Evolutionary conservation across 2,113 vertebrate genomes (phyloP).

Genomic region (Probosciger aterrimus): DNA sequence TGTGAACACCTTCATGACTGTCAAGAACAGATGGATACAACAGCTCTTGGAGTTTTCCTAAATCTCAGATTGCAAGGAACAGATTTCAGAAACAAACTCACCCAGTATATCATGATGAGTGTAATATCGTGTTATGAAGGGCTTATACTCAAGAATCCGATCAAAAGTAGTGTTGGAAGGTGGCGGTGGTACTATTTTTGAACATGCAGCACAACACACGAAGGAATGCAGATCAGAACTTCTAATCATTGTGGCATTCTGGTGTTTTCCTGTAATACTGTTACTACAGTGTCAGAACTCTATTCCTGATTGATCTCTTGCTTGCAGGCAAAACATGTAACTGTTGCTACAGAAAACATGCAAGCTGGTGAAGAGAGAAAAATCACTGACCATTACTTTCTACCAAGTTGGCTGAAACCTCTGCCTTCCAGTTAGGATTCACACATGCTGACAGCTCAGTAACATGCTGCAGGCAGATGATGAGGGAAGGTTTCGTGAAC

Average conservation of each 20-base stretch:
- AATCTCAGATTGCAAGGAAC: neutral
- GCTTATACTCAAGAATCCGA: slow-evolving; percentile 61
- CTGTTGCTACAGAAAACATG: neutral
- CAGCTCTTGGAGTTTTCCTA: neutral
- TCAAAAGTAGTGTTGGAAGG: slow-evolving; percentile 40
- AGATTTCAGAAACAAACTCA: slow-evolving; percentile 24
- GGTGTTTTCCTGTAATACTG: neutral
- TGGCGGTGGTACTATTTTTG: slow-evolving; percentile 54
- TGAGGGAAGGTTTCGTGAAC: neutral
- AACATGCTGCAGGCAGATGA: neutral
- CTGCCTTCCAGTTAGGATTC: neutral
- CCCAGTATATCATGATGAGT: slow-evolving; percentile 63
- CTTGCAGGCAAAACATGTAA: neutral
- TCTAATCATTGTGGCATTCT: slow-evolving; percentile 47
- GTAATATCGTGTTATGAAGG: slow-evolving; percentile 60
- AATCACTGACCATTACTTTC: neutral
- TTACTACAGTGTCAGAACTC: neutral
- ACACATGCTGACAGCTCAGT: neutral
- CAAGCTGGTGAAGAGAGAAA: neutral
- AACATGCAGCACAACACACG: slow-evolving; percentile 70
- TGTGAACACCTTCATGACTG: neutral
- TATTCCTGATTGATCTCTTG: neutral
- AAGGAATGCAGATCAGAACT: slow-evolving; percentile 49
- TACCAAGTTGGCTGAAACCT: neutral
- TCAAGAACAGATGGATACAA: neutral